phyloP scores from a whole-genome alignment of 2,797 vertebrate genomes.

The Sebastes diploproa region DNA sequence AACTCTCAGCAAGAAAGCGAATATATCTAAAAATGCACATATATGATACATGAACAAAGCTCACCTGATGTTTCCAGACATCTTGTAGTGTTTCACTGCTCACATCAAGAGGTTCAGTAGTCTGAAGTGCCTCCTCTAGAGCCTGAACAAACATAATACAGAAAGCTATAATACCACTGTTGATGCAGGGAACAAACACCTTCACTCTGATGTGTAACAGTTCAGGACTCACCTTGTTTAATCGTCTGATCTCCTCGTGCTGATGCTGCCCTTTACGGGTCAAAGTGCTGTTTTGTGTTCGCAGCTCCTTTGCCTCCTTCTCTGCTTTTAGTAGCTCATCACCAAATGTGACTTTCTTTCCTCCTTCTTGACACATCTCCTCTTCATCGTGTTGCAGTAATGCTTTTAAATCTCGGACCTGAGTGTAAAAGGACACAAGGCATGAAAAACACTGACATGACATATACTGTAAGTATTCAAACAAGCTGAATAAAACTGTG shows the following conservation, averaged over 20 bases:
- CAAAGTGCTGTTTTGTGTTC: slow-evolving; percentile 52
- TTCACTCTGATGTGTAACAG: not conserved
- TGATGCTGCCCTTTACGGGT: slow-evolving; percentile 65
- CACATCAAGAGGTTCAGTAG: not conserved
- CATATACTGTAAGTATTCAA: not conserved
- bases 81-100: slow-evolving; percentile 47
- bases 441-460: not conserved
- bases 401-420: slow-evolving; percentile 78
- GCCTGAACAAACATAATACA: slow-evolving; percentile 39
- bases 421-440: not conserved
- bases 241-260: slow-evolving; percentile 63
- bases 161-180: not conserved
- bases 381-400: slow-evolving; percentile 37
- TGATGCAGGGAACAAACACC: no score
- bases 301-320: slow-evolving; percentile 47
- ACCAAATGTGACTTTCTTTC: slow-evolving; percentile 1
- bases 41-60: not conserved
- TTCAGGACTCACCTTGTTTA: slow-evolving; percentile 65
- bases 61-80: slow-evolving; percentile 77
- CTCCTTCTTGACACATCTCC: not conserved
- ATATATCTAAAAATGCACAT: no score
- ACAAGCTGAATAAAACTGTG: not conserved
- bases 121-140: slow-evolving; percentile 49
- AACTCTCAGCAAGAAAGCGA: no score
- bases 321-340: slow-evolving; percentile 38